Base-by-base conservation (phyloP, 2,797 vertebrate genomes). In the Rhyacichthys aspro region DNA sequence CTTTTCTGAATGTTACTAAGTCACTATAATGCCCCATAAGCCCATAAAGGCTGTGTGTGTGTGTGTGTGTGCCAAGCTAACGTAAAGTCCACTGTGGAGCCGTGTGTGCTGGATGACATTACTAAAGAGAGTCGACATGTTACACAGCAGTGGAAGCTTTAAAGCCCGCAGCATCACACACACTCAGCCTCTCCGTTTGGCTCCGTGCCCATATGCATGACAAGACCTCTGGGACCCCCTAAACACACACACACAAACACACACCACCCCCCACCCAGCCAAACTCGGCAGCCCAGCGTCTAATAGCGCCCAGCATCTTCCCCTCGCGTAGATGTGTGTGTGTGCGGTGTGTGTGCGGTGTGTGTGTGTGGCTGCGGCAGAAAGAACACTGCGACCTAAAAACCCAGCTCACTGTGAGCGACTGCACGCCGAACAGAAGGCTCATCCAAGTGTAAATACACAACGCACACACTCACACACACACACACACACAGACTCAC, bases 331-430 rank as follows among this genome's bases (percentile, higher is more conserved):
- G 18, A 18, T 48, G 36, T 43, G 14, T 47, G 48, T 50, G 42
- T 33, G 42, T 41, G 63, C 39, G 18, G 41, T 58, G 41, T 45
- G 42, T 42, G 58, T 42, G 63, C 59, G 18, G 63, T 39, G 47
- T 23, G 56, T 43, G 56, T 33, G 56, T 23, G 63, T 0, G 58
- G 33, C 54, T 66, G 67, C 23, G 16, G 81, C 74, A 73, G 83
- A 85, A 68, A 85, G 87, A 90, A 88, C 89, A 90, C 74, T 74
- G 82, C 84, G 87, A 91, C 90, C 90, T 90, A 90, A 88, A 91
- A 91, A 89, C 87, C 59, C 83, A 73, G 83, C 87, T 86, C 86
- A 87, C 61, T 83, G 86, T 83, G 86, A 86, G 76, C 57, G 64
- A 76, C 79, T 76, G 76, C 81, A 62, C 67, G 56, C 80, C 46